Conservation (phyloP, 1,140 invertebrate genomes). For the Leptestheria dahalacensis region DNA sequence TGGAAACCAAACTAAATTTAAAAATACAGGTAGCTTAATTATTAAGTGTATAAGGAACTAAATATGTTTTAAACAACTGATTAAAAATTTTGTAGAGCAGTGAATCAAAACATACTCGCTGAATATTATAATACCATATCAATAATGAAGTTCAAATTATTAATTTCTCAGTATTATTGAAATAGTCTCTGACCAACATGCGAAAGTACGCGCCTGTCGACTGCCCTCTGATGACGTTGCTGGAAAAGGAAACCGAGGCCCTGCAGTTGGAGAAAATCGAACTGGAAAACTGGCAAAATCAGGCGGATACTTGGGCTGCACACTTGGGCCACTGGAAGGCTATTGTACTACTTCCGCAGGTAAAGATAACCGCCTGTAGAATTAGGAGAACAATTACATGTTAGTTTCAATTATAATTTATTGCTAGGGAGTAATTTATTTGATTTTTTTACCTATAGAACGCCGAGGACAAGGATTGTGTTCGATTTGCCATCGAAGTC, state of each 20-base stretch:
- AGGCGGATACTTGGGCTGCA: constrained; percentile 75
- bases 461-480: constrained; percentile 57
- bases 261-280: constrained; percentile 58
- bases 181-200: constrained; percentile 56
- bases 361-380: too few species aligned
- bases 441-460: constrained; percentile 35
- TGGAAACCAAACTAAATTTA: constrained; percentile 61
- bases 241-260: constrained; percentile 66
- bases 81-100: too few species aligned
- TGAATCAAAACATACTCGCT: too few species aligned
- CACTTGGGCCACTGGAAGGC: constrained; percentile 73
- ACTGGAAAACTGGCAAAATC: constrained; percentile 63
- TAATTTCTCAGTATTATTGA: background rate
- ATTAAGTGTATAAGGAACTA: constrained; percentile 2
- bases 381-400: too few species aligned
- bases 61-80: constrained; percentile 7
- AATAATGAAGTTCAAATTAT: background rate
- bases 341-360: constrained; percentile 61
- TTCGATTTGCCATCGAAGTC: constrained; percentile 66
- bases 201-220: constrained; percentile 56
- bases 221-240: constrained; percentile 51
- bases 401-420: background rate
- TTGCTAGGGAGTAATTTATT: too few species aligned
- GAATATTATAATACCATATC: background rate
- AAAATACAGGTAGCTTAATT: constrained; percentile 43